These are phyloP conservation scores for Elgaria multicarinata DNA, from an alignment of 2,113 vertebrate species.

Conservation along the genomic window DNA sequence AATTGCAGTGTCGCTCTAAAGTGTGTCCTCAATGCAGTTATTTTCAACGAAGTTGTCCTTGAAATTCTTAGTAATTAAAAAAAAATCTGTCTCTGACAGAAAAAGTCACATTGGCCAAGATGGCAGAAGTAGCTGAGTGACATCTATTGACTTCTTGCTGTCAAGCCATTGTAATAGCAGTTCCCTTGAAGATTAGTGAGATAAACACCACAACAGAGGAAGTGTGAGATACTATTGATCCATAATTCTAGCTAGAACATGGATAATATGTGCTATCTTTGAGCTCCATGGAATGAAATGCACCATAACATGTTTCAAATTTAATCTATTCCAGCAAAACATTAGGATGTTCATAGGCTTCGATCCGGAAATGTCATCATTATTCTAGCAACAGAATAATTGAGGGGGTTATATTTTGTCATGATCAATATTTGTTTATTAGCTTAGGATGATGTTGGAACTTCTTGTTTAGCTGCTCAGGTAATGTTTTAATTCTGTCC, in stretches of 20 bases:
- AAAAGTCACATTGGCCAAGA: not conserved
- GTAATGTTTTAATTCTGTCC: not conserved
- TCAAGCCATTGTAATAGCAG: accelerated
- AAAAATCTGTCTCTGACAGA: not conserved
- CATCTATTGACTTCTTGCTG: constrained; percentile 12
- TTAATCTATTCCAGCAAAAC: not conserved
- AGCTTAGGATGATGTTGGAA: not conserved
- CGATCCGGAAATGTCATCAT: not conserved
- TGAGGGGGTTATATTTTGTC: not conserved
- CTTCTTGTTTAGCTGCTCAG: not conserved
- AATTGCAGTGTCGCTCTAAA: constrained; percentile 27
- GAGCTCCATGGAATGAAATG: not conserved
- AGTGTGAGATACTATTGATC: accelerated
- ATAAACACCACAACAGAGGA: not conserved
- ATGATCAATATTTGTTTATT: not conserved
- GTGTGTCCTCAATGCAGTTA: constrained; percentile 34
- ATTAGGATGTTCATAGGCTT: accelerated
- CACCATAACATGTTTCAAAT: constrained; percentile 8
- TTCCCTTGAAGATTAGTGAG: accelerated
- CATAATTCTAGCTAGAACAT: accelerated
- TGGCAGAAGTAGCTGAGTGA: constrained; percentile 2
- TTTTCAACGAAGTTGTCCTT: constrained; percentile 41
- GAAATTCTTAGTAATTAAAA: constrained; percentile 26
- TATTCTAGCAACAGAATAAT: not conserved
- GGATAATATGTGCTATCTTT: constrained; percentile 8